Conservation (phyloP, 2,797 vertebrate genomes). For the Lacerta bilineata region DNA sequence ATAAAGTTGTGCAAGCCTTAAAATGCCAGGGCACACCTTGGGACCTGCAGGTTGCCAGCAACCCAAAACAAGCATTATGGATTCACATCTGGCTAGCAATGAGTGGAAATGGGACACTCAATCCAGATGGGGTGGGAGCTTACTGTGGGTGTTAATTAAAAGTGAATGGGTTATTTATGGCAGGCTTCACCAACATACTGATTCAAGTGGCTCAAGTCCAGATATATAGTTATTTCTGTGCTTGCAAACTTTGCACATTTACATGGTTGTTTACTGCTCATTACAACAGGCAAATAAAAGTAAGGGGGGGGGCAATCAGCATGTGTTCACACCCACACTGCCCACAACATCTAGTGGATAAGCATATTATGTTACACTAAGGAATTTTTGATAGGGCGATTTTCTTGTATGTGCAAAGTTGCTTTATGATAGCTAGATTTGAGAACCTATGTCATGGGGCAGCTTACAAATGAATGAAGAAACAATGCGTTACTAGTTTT, state of each 20-base stretch:
- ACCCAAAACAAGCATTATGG: constrained; percentile 3
- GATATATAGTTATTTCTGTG: background rate
- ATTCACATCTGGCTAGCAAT: constrained; percentile 28
- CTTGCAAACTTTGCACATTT: background rate
- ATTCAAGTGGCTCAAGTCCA: background rate
- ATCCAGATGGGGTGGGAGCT: background rate
- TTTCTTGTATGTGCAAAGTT: too few species aligned
- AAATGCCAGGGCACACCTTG: constrained; percentile 48
- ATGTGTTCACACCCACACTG: background rate
- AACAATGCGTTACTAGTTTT: background rate
- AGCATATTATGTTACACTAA: background rate
- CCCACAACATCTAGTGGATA: background rate
- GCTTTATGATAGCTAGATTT: too few species aligned
- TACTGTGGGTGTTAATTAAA: constrained; percentile 26
- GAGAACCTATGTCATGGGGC: too few species aligned
- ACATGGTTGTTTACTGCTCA: background rate
- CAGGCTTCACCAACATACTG: background rate
- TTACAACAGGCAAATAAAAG: background rate
- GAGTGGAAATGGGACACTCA: background rate
- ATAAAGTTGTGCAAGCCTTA: constrained; percentile 52
- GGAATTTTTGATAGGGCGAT: background rate
- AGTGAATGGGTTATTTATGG: constrained; percentile 7
- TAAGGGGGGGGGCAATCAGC: background rate
- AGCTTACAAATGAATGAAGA: background rate
- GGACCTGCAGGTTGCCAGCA: constrained; percentile 37